Percentiles rank a stretch among this genome's conserved stretches.
Conservation (phyloP, 1,140 invertebrate genomes). For the Elymnias hypermnestra region DNA sequence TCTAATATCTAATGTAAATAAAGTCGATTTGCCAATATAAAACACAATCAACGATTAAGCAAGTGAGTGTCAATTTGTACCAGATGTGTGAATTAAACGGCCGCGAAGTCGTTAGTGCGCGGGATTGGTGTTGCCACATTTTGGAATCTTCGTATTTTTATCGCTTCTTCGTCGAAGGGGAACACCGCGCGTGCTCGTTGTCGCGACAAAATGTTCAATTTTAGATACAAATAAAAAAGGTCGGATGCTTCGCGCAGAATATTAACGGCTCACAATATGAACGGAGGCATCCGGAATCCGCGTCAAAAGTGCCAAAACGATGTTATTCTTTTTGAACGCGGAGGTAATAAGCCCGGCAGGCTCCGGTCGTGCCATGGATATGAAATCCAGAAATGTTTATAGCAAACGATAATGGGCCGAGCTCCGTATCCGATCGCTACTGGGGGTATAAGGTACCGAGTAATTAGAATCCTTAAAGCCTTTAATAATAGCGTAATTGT, state of each 20-base stretch:
- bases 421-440: slow-evolving; percentile 54
- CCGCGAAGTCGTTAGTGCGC: slow-evolving; percentile 44
- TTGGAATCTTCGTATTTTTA: slow-evolving; percentile 58
- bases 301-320: slow-evolving; percentile 71
- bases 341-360: slow-evolving; percentile 62
- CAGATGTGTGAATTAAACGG: slow-evolving; percentile 35
- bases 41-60: too few species aligned
- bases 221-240: slow-evolving; percentile 76
- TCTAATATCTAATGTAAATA: too few species aligned
- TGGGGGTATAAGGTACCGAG: slow-evolving; percentile 47
- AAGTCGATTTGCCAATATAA: too few species aligned
- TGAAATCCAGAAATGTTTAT: slow-evolving; percentile 73
- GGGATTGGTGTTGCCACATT: slow-evolving; percentile 37
- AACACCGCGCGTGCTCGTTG: slow-evolving; percentile 55
- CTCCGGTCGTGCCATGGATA: slow-evolving; percentile 60
- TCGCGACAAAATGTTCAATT: slow-evolving; percentile 74
- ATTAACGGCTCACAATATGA: slow-evolving; percentile 75
- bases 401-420: slow-evolving; percentile 47
- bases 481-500: slow-evolving; percentile 57
- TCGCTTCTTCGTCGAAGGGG: slow-evolving; percentile 52
- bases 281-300: slow-evolving; percentile 69
- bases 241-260: slow-evolving; percentile 70
- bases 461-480: slow-evolving; percentile 61
- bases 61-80: slow-evolving; percentile 22
- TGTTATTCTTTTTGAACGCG: slow-evolving; percentile 71